A percentile compares a stretch with the other conserved stretches of the same genome.
Conservation (phyloP, 2,113 vertebrate species). For the Dipodomys spectabilis region DNA sequence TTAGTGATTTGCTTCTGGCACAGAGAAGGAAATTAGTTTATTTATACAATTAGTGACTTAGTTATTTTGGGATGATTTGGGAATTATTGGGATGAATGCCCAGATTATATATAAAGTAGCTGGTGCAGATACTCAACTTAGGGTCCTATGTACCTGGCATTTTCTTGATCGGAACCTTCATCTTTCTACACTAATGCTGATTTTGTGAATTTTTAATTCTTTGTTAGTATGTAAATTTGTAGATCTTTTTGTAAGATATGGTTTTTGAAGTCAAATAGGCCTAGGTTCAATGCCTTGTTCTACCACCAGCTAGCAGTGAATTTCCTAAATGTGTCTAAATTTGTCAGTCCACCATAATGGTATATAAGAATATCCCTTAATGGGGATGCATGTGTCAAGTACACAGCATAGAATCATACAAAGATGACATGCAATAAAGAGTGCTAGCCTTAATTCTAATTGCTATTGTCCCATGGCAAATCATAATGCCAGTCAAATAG, state of each 20-base stretch:
- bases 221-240: too few species aligned
- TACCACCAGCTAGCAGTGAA: neutral
- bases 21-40: slow-evolving; percentile 42
- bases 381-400: neutral
- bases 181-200: neutral
- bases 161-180: neutral
- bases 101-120: neutral
- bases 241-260: neutral
- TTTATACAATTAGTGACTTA: slow-evolving; percentile 20
- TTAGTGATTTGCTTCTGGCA: slow-evolving; percentile 45
- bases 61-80: slow-evolving; percentile 25
- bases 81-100: neutral
- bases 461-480: neutral
- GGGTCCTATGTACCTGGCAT: neutral
- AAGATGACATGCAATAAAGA: neutral
- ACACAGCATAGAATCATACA: neutral
- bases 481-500: neutral
- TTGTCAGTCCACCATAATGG: neutral
- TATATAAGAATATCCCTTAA: neutral
- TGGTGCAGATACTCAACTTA: neutral
- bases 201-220: neutral
- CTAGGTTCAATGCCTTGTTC: neutral
- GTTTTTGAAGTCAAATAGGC: neutral
- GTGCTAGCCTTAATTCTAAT: neutral
- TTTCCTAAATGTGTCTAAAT: neutral